These are phyloP conservation scores for Geophilus truncorum DNA, from an alignment of 2,888 invertebrate species.

Conservation along the genomic window DNA sequence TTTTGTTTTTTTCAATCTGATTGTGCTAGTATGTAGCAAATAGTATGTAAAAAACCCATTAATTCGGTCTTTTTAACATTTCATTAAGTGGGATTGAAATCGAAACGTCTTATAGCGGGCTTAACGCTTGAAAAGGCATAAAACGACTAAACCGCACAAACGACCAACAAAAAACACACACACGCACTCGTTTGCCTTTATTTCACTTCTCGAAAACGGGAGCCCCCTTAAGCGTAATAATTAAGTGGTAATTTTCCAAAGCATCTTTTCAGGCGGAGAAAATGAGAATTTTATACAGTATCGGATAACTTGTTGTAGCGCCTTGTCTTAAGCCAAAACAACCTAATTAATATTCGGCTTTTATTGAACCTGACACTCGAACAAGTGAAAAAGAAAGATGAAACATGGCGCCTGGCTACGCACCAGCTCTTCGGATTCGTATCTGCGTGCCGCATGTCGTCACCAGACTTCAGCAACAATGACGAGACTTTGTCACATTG, in stretches of 20 bases:
- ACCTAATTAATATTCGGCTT: neutral
- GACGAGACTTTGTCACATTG: constrained; percentile 7
- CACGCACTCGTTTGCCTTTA: constrained; percentile 7
- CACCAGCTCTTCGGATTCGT: neutral
- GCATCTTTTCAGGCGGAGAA: constrained; percentile 12
- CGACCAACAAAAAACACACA: constrained; percentile 7
- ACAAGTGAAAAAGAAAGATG: neutral
- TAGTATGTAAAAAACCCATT: neutral
- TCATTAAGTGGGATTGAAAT: neutral
- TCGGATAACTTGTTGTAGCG: neutral
- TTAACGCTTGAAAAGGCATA: neutral
- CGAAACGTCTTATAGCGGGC: neutral
- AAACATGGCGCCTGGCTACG: neutral
- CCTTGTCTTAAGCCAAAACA: neutral
- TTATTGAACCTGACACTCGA: neutral
- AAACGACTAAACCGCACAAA: neutral
- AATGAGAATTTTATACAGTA: constrained; percentile 11
- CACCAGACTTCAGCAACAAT: neutral
- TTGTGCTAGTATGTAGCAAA: neutral
- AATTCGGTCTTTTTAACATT: neutral
- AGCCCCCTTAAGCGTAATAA: neutral
- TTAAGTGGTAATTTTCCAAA: constrained; percentile 20
- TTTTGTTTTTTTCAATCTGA: no score
- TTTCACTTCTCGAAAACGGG: neutral
- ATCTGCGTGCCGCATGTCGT: neutral